phyloP scores from a whole-genome alignment of 2,797 vertebrate species.

The Typhlichthys subterraneus region DNA sequence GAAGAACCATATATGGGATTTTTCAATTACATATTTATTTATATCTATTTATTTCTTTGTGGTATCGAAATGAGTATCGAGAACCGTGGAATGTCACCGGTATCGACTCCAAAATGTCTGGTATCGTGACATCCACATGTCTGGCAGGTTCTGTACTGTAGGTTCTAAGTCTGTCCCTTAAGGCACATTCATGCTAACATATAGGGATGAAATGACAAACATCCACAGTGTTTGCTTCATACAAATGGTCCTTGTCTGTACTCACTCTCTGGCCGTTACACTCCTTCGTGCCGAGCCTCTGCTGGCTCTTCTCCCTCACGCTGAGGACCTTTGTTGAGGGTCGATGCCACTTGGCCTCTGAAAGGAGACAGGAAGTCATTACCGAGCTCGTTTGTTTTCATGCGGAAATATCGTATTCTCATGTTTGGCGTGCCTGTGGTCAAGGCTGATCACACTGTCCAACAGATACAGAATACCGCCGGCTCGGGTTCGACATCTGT shows the following conservation, averaged over 20 bases:
- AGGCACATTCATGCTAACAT: too few species aligned
- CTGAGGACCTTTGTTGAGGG: constrained; percentile 80
- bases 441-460: background rate
- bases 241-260: constrained; percentile 26
- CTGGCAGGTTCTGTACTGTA: too few species aligned
- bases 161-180: too few species aligned
- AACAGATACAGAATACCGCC: background rate
- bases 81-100: too few species aligned
- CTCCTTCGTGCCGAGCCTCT: constrained; percentile 80
- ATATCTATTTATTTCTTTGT: too few species aligned
- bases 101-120: too few species aligned
- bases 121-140: too few species aligned
- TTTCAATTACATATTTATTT: too few species aligned
- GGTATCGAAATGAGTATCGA: too few species aligned
- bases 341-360: constrained; percentile 84
- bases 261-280: constrained; percentile 83
- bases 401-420: background rate
- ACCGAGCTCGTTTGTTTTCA: background rate
- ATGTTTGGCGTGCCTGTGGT: constrained; percentile 7
- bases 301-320: constrained; percentile 79
- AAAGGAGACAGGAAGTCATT: constrained; percentile 27
- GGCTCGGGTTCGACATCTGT: background rate
- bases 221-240: too few species aligned
- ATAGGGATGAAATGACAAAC: too few species aligned
- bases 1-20: too few species aligned